phyloP scores from a whole-genome alignment of 2,888 invertebrate species.

The Bruchidius siliquastri region DNA sequence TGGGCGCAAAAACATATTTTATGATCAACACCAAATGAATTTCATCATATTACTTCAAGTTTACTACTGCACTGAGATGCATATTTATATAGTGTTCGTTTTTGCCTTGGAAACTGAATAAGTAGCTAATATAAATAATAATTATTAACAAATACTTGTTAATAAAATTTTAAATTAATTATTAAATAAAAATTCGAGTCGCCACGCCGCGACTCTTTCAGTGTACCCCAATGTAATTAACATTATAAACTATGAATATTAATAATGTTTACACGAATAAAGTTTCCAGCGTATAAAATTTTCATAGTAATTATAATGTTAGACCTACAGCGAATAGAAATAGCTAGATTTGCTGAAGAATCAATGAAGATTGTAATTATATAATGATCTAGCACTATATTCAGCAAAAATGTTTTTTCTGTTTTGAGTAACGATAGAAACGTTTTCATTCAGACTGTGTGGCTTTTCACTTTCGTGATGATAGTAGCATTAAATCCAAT shows the following conservation, averaged over 20 bases:
- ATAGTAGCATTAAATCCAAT: too few relatives aligned
- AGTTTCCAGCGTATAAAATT: neutral
- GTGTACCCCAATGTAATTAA: neutral
- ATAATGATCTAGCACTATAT: too few relatives aligned
- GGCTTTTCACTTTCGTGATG: too few relatives aligned
- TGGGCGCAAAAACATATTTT: neutral
- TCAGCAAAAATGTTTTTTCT: too few relatives aligned
- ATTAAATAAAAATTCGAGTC: neutral
- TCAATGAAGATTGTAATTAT: neutral
- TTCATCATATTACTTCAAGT: neutral
- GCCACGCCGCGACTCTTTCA: neutral
- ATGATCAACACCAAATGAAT: neutral
- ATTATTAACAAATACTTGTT: neutral
- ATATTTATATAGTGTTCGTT: neutral
- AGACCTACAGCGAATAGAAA: neutral
- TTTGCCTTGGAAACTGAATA: neutral
- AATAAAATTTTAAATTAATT: neutral
- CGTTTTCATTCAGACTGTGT: too few relatives aligned
- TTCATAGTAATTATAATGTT: neutral
- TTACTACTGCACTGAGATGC: neutral
- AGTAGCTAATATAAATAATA: neutral
- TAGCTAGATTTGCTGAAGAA: neutral
- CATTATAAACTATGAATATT: neutral
- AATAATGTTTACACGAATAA: neutral
- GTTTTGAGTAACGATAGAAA: too few relatives aligned